Base-by-base conservation (phyloP, 53 echinoderm and acorn worm species). In the Antedon mediterranea region DNA sequence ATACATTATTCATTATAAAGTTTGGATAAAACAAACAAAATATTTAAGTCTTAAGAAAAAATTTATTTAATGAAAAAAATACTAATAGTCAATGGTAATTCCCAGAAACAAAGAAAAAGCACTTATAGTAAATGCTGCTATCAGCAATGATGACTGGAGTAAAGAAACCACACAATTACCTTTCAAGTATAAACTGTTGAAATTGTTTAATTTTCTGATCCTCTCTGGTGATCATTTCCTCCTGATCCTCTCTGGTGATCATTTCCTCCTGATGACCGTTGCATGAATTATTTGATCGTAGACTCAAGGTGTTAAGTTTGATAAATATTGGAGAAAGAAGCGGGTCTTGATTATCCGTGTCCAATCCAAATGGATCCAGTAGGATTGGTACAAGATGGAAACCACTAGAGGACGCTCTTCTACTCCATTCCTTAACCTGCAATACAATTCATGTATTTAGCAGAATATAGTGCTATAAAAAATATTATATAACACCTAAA, bases 311-410 rank as follows among this genome's bases (percentile, higher is more conserved):
- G 15, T 8, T 57, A 13, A 97, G 73, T 31, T 87, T 83, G 26
- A 97, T 97, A 43, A 92, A 97, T 28, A 97, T 71, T 0, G 97
- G 82, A 43, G 87, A 81, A 74, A 84, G 82, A 20, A 97, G 73
- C 5, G 97, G 92, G 74, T 97, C 92, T 0, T 87, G 76, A 70
- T 87, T 91, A 74, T 92, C 91, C 37, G 76, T 79, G 73, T 83
- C 83, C 73, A 89, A 89, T 30, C 92, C 90, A 83, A 97, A 97
- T 3, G 97, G 97, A 78, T 97, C 97, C 4, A 90, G 79, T 31
- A 75, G 87, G 27, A 84, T 83, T 15, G 97, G 97, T 33, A 97
- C 81, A 72, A 97, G 82, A 75, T 97, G 97, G 32, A 80, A 75
- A 34, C 84, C 84, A 74, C 37, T 74, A 0, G 74, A 73, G 43